These are phyloP conservation scores for Microplitis mediator DNA, from an alignment of 1,140 invertebrate genomes.

Conservation along the genomic window DNA sequence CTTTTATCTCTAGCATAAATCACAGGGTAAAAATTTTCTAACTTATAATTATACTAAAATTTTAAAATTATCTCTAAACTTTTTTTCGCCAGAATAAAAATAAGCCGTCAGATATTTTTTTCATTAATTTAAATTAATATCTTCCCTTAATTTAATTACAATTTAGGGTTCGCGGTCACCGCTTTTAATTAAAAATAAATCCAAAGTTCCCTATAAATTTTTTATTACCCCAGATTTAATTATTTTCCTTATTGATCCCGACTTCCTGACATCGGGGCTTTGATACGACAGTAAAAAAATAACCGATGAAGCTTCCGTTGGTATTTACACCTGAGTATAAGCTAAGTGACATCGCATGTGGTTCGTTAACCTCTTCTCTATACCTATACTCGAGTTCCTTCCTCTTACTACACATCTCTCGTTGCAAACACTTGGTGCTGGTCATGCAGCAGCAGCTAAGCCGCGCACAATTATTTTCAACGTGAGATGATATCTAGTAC, in stretches of 20 bases:
- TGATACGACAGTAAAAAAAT: background rate
- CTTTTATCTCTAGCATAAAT: too few species aligned
- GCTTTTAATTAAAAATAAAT: background rate
- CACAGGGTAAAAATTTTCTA: too few species aligned
- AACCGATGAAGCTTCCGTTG: background rate
- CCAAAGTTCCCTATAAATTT: background rate
- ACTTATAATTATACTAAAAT: background rate
- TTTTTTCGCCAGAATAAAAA: background rate
- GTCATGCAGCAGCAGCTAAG: background rate
- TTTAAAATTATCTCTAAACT: background rate
- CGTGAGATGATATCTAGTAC: constrained; percentile 17
- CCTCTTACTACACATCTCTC: background rate
- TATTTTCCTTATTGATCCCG: background rate
- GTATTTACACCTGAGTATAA: background rate
- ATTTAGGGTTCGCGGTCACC: too few species aligned
- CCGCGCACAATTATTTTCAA: constrained; percentile 12
- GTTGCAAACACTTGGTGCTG: background rate
- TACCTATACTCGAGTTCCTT: background rate
- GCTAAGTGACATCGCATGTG: background rate
- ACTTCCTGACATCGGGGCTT: background rate
- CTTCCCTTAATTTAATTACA: too few species aligned
- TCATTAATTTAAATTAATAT: too few species aligned
- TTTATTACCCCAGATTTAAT: background rate
- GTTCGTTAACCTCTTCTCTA: constrained; percentile 6
- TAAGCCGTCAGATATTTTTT: too few species aligned